Percentiles rank a stretch among this genome's conserved stretches.
Evolutionary conservation across 2,113 vertebrate genomes (phyloP).

Genomic region (Callocephalon fimbriatum): DNA sequence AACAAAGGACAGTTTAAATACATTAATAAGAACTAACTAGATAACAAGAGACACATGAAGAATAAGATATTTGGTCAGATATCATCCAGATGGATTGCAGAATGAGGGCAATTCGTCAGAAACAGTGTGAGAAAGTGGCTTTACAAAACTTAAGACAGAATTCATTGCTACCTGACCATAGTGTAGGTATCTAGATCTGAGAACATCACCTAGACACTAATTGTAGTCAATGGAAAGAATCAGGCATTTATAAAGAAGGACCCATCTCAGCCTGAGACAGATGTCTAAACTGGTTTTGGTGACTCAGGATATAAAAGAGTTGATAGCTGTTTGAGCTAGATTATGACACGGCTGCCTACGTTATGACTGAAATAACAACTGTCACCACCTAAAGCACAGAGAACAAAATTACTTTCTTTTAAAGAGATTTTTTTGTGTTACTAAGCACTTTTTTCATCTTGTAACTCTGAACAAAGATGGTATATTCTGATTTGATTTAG

Average conservation of each 20-base stretch:
- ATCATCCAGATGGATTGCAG: not conserved
- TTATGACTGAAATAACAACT: not conserved
- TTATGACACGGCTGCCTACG: not conserved
- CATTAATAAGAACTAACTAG: not conserved
- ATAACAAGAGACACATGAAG: not conserved
- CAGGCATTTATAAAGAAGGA: not conserved
- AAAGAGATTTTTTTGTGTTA: not conserved
- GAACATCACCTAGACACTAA: not conserved
- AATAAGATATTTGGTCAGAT: not conserved
- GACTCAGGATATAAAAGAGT: not conserved
- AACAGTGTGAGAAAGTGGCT: not conserved
- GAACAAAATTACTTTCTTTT: not conserved
- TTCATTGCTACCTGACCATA: not conserved
- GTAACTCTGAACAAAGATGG: not conserved
- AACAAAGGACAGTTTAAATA: not conserved
- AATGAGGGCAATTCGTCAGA: not conserved
- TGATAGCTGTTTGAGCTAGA: not conserved
- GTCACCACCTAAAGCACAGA: not conserved
- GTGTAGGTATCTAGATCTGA: not conserved
- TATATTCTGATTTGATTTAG: not conserved
- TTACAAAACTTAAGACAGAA: not conserved
- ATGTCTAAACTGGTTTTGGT: not conserved
- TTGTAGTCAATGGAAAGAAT: not conserved
- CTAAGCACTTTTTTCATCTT: not conserved
- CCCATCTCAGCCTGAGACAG: not conserved